A percentile compares a stretch with the other conserved stretches of the same genome.
These are phyloP conservation scores for Oophaga pumilio DNA, from an alignment of 2,113 vertebrate species.

Conservation along the genomic window DNA sequence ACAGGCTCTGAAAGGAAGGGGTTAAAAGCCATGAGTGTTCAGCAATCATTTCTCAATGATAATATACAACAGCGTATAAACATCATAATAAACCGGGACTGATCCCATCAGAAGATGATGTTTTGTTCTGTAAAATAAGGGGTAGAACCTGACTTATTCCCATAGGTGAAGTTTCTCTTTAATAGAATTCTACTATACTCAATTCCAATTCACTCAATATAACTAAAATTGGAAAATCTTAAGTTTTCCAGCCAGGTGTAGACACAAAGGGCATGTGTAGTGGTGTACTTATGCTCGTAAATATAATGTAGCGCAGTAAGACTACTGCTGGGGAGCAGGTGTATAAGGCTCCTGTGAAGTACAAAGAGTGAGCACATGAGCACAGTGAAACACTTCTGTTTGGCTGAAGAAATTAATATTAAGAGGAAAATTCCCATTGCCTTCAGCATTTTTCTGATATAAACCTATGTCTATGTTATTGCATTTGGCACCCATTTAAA, in stretches of 20 bases:
- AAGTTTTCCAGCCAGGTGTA: conserved; percentile 39
- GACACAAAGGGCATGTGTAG: conserved; percentile 21
- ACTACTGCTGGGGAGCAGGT: conserved; percentile 46
- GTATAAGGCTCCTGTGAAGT: conserved; percentile 36
- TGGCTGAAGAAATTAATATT: conserved; percentile 30
- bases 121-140: background rate
- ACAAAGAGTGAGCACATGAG: conserved; percentile 17
- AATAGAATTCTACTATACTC: conserved; percentile 6
- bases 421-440: conserved; percentile 2
- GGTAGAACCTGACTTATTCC: background rate
- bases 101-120: background rate
- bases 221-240: conserved; percentile 37
- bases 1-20: background rate
- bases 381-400: conserved; percentile 27
- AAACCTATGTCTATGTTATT: background rate
- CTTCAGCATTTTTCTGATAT: conserved; percentile 13
- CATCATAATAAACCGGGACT: background rate
- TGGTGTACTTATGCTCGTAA: conserved; percentile 34
- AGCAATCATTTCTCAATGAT: background rate
- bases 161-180: background rate
- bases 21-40: background rate
- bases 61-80: background rate
- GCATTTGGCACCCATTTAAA: background rate
- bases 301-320: conserved; percentile 36
- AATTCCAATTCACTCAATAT: background rate